These are phyloP conservation scores for Gastrophryne carolinensis DNA, from an alignment of 2,797 vertebrate species.

Conservation along the genomic window DNA sequence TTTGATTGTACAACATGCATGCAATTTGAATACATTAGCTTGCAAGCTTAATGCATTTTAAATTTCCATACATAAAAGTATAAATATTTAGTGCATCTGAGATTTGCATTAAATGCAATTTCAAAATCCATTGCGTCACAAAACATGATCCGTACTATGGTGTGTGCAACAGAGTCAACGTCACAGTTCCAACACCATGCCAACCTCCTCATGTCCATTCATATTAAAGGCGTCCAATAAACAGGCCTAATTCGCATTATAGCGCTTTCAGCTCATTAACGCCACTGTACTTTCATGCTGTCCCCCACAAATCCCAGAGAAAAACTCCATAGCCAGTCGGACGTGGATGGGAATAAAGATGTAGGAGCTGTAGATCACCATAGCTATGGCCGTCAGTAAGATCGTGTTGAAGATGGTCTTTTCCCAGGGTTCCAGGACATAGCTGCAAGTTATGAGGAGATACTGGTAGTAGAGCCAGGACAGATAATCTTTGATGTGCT, in stretches of 20 bases:
- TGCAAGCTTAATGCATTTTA: background rate
- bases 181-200: background rate
- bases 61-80: background rate
- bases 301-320: slow-evolving; percentile 82
- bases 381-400: slow-evolving; percentile 82
- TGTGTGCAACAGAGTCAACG: background rate
- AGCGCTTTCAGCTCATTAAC: slow-evolving; percentile 71
- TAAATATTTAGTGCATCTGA: background rate
- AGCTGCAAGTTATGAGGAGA: slow-evolving; percentile 91
- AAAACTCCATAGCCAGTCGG: slow-evolving; percentile 86
- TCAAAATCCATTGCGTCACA: background rate
- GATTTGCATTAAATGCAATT: background rate
- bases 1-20: too few species aligned
- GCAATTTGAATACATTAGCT: background rate
- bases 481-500: slow-evolving; percentile 82
- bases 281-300: slow-evolving; percentile 72
- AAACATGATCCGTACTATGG: too few species aligned
- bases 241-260: background rate
- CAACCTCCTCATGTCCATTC: background rate
- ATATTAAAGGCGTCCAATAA: background rate
- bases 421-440: slow-evolving; percentile 96
- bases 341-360: slow-evolving; percentile 93
- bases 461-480: slow-evolving; percentile 98
- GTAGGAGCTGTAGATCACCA: slow-evolving; percentile 94
- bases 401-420: slow-evolving; percentile 90